A percentile compares a stretch with the other conserved stretches of the same genome.
Evolutionary conservation across 2,888 invertebrate species (phyloP).

Genomic region (Amphipyra berbera): DNA sequence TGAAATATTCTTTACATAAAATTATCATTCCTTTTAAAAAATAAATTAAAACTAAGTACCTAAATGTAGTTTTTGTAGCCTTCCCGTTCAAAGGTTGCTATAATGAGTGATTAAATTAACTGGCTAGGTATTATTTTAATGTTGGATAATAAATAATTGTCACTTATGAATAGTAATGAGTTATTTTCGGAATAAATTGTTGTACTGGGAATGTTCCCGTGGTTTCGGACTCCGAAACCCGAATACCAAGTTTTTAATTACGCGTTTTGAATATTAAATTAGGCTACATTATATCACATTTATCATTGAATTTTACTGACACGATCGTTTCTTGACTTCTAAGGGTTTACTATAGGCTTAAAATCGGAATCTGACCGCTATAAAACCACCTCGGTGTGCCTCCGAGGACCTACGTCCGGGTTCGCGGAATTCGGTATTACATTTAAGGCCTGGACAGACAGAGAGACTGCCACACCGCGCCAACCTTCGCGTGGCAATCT

Average conservation of each 20-base stretch:
- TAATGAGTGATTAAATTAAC: slow-evolving; percentile 43
- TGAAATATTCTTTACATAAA: slow-evolving; percentile 22
- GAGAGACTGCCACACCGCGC: too few species aligned
- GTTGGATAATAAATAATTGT: slow-evolving; percentile 44
- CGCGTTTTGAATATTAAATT: slow-evolving; percentile 46
- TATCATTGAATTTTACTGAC: slow-evolving; percentile 20
- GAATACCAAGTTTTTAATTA: slow-evolving; percentile 45
- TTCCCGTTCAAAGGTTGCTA: slow-evolving; percentile 24
- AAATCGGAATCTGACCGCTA: too few species aligned
- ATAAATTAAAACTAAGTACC: slow-evolving; percentile 19
- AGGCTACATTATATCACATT: slow-evolving; percentile 24
- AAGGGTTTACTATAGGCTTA: too few species aligned
- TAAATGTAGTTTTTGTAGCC: slow-evolving; percentile 16
- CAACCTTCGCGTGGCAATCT: too few species aligned
- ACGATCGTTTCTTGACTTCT: not conserved
- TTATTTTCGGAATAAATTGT: slow-evolving; percentile 34
- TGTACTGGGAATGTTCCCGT: slow-evolving; percentile 44
- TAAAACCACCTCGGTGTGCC: too few species aligned
- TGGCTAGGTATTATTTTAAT: slow-evolving; percentile 40
- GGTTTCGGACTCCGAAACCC: slow-evolving; percentile 28
- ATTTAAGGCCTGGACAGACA: too few species aligned
- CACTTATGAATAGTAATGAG: slow-evolving; percentile 44
- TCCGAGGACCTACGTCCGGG: too few species aligned
- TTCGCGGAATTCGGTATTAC: too few species aligned
- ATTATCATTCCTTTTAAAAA: slow-evolving; percentile 17